Evolutionary conservation across 2,113 vertebrate genomes (phyloP).

Genomic region (Megaleporinus macrocephalus): DNA sequence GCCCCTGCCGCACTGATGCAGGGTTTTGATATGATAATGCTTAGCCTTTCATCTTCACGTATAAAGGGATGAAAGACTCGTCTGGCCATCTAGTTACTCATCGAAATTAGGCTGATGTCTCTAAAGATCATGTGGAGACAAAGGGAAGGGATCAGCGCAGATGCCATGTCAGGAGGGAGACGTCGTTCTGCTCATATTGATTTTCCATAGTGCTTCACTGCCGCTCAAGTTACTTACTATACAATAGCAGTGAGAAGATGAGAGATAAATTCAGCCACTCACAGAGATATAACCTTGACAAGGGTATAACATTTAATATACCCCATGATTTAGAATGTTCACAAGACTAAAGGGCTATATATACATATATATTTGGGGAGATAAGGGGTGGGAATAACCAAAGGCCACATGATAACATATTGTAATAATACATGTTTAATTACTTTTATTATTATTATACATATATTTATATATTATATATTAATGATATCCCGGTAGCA

Average conservation of each 20-base stretch:
- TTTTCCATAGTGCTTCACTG: slow-evolving; percentile 68
- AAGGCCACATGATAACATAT: no score
- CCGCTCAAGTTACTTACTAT: slow-evolving; percentile 71
- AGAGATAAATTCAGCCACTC: slow-evolving; percentile 70
- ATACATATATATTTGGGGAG: slow-evolving; percentile 31
- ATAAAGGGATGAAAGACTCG: slow-evolving; percentile 69
- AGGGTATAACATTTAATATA: slow-evolving; percentile 66
- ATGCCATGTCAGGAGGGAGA: slow-evolving; percentile 60
- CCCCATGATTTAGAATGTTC: slow-evolving; percentile 46
- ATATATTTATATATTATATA: no score
- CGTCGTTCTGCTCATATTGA: slow-evolving; percentile 71
- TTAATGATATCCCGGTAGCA: no score
- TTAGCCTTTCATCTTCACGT: slow-evolving; percentile 62
- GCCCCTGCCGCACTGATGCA: slow-evolving; percentile 39
- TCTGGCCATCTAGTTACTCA: slow-evolving; percentile 61
- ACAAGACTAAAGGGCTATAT: slow-evolving; percentile 55
- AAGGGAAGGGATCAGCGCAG: slow-evolving; percentile 67
- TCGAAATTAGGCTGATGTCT: slow-evolving; percentile 70
- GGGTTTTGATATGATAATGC: slow-evolving; percentile 52
- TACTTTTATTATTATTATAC: no score
- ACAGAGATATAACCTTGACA: slow-evolving; percentile 64
- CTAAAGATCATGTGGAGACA: slow-evolving; percentile 65
- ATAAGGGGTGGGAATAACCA: no score
- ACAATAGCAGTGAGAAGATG: slow-evolving; percentile 45
- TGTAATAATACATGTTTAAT: no score